Evolutionary conservation across 2,888 invertebrate genomes (phyloP).

Genomic region (Taphrorychus bicolor): DNA sequence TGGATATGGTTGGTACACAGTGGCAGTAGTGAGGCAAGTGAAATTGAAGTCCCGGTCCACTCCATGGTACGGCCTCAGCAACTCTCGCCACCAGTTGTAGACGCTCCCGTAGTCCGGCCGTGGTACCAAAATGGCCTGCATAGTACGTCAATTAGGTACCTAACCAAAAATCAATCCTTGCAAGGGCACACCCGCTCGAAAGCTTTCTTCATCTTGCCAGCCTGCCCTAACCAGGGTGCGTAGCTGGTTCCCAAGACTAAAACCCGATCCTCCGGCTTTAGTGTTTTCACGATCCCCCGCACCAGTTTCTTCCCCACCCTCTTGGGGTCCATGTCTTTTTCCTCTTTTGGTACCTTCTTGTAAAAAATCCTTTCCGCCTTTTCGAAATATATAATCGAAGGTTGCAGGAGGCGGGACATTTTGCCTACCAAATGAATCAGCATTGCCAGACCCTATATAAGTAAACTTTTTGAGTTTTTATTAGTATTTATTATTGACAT

Average conservation of each 20-base stretch:
- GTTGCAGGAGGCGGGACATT: constrained; percentile 72
- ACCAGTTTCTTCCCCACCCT: constrained; percentile 71
- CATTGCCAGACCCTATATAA: constrained; percentile 68
- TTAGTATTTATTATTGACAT: no score
- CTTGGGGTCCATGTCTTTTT: constrained; percentile 72
- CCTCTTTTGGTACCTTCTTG: constrained; percentile 69
- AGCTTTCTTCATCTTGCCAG: constrained; percentile 61
- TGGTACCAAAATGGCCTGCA: not conserved
- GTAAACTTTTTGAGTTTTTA: no score
- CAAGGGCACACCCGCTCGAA: constrained; percentile 62
- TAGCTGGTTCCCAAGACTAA: constrained; percentile 73
- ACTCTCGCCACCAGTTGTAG: constrained; percentile 63
- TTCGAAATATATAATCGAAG: constrained; percentile 75
- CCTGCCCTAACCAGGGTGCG: constrained; percentile 70
- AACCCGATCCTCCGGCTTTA: constrained; percentile 70
- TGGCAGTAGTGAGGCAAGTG: constrained; percentile 64
- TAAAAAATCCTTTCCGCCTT: constrained; percentile 73
- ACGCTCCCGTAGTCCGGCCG: constrained; percentile 68
- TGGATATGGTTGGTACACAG: constrained; percentile 65
- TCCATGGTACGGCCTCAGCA: constrained; percentile 67
- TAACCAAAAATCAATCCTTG: not conserved
- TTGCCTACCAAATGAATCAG: constrained; percentile 72
- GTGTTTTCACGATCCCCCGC: constrained; percentile 73
- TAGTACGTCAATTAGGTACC: not conserved
- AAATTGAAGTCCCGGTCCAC: constrained; percentile 67